These are phyloP conservation scores for Lottia gigantea DNA, from an alignment of 2,888 invertebrate genomes.

Conservation along the genomic window DNA sequence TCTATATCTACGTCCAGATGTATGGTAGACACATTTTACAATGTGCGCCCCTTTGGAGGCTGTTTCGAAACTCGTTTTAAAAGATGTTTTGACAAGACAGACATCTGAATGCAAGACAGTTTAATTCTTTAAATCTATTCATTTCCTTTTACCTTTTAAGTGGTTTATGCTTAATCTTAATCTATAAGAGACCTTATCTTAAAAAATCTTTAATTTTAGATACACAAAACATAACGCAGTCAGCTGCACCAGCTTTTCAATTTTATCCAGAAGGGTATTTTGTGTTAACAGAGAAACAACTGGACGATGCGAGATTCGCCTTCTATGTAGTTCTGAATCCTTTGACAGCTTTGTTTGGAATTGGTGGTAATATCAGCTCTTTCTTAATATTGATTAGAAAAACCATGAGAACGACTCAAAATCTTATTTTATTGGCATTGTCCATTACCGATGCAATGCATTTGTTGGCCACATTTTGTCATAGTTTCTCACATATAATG, in stretches of 20 bases:
- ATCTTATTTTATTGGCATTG: not conserved
- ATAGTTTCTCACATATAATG: not conserved
- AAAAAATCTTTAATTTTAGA: too few species aligned
- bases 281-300: not conserved
- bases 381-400: not conserved
- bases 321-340: not conserved
- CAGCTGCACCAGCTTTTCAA: not conserved
- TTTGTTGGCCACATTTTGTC: not conserved
- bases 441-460: not conserved
- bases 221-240: too few species aligned
- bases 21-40: too few species aligned
- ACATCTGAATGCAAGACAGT: too few species aligned
- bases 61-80: too few species aligned
- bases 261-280: constrained; percentile 1
- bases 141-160: too few species aligned
- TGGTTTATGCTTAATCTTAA: too few species aligned
- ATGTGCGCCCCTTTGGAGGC: too few species aligned
- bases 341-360: not conserved
- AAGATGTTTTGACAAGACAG: too few species aligned
- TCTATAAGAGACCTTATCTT: too few species aligned
- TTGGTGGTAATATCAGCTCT: not conserved
- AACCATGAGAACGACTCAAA: not conserved
- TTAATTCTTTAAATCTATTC: too few species aligned
- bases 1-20: too few species aligned
- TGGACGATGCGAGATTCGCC: not conserved